phyloP scores from a whole-genome alignment of 2,113 vertebrate species.

The Shinisaurus crocodilurus region DNA sequence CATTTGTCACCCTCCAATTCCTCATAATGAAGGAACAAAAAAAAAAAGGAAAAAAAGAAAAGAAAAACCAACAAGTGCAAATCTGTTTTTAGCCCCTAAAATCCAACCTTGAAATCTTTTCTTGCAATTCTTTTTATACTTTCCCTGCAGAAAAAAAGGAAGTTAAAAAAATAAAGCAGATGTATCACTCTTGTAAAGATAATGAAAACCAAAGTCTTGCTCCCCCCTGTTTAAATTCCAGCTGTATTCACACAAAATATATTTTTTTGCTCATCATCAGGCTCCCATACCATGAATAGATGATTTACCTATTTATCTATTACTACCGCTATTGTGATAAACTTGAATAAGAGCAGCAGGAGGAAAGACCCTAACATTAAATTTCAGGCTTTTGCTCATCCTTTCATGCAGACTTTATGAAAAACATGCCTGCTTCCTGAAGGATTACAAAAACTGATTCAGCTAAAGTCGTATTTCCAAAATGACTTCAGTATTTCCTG shows the following conservation, averaged over 20 bases:
- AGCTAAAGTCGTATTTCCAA: constrained; percentile 12
- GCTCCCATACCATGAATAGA: constrained; percentile 24
- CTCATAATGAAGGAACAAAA: constrained; percentile 21
- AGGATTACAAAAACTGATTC: not conserved
- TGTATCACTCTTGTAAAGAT: not conserved
- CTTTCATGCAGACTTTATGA: constrained; percentile 36
- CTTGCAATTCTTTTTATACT: constrained; percentile 11
- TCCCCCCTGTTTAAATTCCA: constrained; percentile 30
- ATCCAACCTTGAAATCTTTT: constrained; percentile 41
- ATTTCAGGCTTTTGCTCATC: not conserved
- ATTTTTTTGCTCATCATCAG: constrained; percentile 28
- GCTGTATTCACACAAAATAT: constrained; percentile 43
- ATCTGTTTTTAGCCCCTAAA: constrained; percentile 46
- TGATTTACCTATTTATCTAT: constrained; percentile 35
- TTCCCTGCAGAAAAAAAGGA: constrained; percentile 8
- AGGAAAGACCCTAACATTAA: not conserved
- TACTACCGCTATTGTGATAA: constrained; percentile 22
- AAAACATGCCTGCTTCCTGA: constrained; percentile 24
- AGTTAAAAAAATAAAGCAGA: constrained; percentile 24
- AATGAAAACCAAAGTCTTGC: constrained; percentile 21
- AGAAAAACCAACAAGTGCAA: constrained; percentile 57
- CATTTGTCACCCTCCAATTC: constrained; percentile 58
- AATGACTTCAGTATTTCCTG: not conserved
- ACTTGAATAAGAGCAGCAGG: not conserved
- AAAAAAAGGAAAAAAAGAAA: constrained; percentile 53